Percentiles rank a stretch among this genome's conserved stretches.
phyloP scores from a whole-genome alignment of 2,113 vertebrate species.

The Penelope pileata region DNA sequence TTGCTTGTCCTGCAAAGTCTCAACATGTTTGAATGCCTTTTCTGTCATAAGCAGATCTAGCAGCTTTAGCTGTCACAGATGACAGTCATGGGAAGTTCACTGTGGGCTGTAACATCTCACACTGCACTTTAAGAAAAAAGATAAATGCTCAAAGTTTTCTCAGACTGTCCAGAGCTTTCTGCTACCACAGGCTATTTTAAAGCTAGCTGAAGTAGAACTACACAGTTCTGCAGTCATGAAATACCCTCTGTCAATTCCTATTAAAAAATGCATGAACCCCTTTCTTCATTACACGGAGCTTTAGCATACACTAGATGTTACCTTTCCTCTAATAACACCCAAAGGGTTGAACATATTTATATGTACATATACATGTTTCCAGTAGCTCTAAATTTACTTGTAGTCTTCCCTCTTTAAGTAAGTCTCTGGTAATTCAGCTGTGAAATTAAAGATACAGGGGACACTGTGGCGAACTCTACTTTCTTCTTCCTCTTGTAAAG shows the following conservation, averaged over 20 bases:
- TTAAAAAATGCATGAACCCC: slow-evolving; percentile 25
- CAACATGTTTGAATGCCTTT: not conserved
- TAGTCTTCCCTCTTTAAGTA: not conserved
- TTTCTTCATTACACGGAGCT: not conserved
- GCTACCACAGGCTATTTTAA: not conserved
- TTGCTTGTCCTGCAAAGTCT: not conserved
- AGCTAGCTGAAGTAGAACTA: not conserved
- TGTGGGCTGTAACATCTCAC: not conserved
- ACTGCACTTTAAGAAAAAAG: not conserved
- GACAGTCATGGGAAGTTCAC: not conserved
- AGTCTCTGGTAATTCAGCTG: slow-evolving; percentile 32
- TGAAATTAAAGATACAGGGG: slow-evolving; percentile 50
- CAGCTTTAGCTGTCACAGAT: not conserved
- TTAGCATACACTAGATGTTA: slow-evolving; percentile 15
- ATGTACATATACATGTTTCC: not conserved
- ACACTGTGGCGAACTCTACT: not conserved
- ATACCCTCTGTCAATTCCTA: slow-evolving; percentile 2
- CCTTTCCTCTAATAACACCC: slow-evolving; percentile 26
- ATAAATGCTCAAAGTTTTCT: not conserved
- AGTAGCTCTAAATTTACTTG: slow-evolving; percentile 4
- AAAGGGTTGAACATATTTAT: slow-evolving; percentile 38
- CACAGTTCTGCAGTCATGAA: not conserved
- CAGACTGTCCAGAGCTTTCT: not conserved
- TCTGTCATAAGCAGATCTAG: not conserved
- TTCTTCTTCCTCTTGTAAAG: not conserved